Conservation (phyloP, 2,797 vertebrate species). For the Sylvilagus floridanus region DNA sequence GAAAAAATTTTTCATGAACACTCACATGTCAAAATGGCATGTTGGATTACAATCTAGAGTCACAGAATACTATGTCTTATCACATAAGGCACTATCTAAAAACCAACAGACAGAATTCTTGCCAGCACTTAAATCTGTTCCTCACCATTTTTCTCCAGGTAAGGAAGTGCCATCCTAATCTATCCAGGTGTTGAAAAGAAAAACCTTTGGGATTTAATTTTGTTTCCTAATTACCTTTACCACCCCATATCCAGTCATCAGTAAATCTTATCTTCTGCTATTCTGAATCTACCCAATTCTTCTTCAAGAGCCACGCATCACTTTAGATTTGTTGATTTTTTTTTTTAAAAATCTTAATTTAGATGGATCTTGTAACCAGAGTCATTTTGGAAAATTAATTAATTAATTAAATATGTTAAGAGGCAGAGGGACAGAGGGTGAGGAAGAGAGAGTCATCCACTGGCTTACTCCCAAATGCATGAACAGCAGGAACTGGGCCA, state of each 20-base stretch:
- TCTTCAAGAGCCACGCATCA: not conserved
- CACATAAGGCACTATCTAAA: not conserved
- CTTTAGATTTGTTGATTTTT: not conserved
- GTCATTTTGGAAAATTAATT: too few relatives aligned
- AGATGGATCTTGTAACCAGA: not conserved
- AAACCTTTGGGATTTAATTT: not conserved
- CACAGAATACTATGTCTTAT: not conserved
- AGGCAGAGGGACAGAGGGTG: too few relatives aligned
- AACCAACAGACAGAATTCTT: not conserved
- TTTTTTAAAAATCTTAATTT: not conserved
- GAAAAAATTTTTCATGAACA: not conserved
- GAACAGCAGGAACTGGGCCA: too few relatives aligned
- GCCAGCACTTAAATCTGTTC: not conserved
- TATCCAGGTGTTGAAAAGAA: not conserved
- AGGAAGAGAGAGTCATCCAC: too few relatives aligned
- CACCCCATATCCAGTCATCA: not conserved
- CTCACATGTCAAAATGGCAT: not conserved
- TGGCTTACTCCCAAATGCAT: too few relatives aligned
- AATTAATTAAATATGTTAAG: too few relatives aligned
- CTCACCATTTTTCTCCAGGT: not conserved
- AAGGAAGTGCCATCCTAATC: not conserved
- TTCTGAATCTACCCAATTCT: not conserved
- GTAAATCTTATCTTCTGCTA: slow-evolving; percentile 13
- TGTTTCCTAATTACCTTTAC: not conserved
- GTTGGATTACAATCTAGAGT: not conserved